Evolutionary conservation across 1,140 invertebrate genomes (phyloP).

Genomic region (Trichoplusia ni): DNA sequence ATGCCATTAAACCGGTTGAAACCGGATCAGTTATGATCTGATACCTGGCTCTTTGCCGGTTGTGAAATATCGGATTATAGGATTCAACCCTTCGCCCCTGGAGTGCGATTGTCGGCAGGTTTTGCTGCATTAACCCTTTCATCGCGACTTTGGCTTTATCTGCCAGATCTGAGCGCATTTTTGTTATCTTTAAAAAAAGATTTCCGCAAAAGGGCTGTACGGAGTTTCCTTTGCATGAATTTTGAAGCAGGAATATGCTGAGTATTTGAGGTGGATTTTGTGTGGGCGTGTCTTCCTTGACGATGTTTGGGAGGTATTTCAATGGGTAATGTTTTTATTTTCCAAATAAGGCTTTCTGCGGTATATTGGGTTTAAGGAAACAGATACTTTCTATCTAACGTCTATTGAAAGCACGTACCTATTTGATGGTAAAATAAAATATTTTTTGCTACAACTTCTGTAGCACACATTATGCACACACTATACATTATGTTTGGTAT

Average conservation of each 20-base stretch:
- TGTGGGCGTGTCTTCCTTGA: neutral
- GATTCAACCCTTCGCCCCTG: constrained; percentile 18
- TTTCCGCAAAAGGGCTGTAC: constrained; percentile 13
- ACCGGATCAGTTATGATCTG: constrained; percentile 24
- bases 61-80: constrained; percentile 35
- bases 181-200: constrained; percentile 22
- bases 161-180: constrained; percentile 6
- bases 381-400: too few species aligned
- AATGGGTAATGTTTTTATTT: neutral
- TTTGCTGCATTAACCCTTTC: constrained; percentile 44
- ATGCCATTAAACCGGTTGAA: constrained; percentile 32
- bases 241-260: constrained; percentile 18
- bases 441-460: too few species aligned
- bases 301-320: neutral
- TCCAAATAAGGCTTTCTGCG: too few species aligned
- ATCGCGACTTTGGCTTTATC: constrained; percentile 19
- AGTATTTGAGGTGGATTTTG: constrained; percentile 9
- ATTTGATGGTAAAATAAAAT: too few species aligned
- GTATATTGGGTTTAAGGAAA: too few species aligned
- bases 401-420: too few species aligned
- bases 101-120: constrained; percentile 39
- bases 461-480: too few species aligned
- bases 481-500: neutral
- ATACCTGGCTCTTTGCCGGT: constrained; percentile 19
- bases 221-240: constrained; percentile 16